These are phyloP conservation scores for Paradoxurus hermaphroditus DNA, from an alignment of 2,113 vertebrate species.

Conservation along the genomic window DNA sequence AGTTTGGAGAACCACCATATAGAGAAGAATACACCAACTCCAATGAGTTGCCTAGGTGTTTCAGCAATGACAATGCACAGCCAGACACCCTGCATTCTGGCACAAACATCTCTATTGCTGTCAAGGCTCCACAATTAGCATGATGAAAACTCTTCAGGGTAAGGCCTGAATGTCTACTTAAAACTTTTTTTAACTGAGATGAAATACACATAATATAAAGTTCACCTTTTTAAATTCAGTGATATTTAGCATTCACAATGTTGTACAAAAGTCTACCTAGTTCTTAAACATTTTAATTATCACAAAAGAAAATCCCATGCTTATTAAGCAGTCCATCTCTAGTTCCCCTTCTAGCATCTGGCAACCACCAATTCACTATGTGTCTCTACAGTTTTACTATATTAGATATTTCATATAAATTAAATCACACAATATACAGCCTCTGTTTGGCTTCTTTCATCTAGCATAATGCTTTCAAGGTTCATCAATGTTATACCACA, in stretches of 20 bases:
- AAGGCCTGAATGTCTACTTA: background rate
- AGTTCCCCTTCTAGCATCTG: background rate
- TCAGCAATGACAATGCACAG: background rate
- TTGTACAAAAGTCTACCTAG: background rate
- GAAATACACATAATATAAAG: background rate
- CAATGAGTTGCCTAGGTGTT: background rate
- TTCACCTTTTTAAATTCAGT: background rate
- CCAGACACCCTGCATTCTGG: background rate
- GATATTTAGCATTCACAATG: background rate
- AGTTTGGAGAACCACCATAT: background rate
- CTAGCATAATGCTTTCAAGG: background rate
- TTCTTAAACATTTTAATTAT: background rate
- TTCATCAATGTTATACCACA: background rate
- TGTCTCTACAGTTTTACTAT: background rate
- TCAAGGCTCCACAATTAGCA: background rate
- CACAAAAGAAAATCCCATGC: background rate
- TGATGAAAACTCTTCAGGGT: background rate
- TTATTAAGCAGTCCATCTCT: background rate
- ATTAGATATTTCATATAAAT: background rate
- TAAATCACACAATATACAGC: background rate
- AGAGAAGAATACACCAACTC: background rate
- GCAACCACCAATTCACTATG: background rate
- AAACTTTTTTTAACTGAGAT: background rate
- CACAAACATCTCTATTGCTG: background rate
- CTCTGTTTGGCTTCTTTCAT: background rate